These are phyloP conservation scores for Branchinecta lynchi DNA, from an alignment of 1,140 invertebrate species.

Conservation along the genomic window DNA sequence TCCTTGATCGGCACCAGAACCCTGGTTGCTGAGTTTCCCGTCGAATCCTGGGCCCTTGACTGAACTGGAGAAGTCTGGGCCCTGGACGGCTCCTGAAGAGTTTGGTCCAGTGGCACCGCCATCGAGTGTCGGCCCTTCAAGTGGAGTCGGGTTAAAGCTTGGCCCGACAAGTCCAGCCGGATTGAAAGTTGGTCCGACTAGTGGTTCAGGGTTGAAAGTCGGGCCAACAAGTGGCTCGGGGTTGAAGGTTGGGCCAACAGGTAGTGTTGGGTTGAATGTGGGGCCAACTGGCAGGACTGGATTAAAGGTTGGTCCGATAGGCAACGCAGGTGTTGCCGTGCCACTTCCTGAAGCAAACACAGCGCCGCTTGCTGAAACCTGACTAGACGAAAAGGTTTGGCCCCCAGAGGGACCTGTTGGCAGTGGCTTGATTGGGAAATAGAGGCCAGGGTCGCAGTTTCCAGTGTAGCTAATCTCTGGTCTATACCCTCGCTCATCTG, in stretches of 20 bases:
- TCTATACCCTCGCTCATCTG: constrained; percentile 3
- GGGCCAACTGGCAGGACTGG: neutral
- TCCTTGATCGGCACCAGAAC: too few species aligned
- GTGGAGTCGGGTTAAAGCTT: neutral
- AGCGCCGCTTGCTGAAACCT: neutral
- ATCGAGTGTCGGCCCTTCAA: neutral
- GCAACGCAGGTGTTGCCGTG: neutral
- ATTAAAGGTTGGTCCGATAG: neutral
- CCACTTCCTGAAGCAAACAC: neutral
- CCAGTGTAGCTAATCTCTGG: constrained; percentile 13
- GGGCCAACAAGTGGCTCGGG: neutral
- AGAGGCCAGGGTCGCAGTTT: constrained; percentile 11
- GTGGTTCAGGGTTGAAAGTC: neutral
- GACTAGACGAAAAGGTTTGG: constrained; percentile 19
- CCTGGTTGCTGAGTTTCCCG: too few species aligned
- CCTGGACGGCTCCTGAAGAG: neutral
- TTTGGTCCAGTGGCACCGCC: neutral
- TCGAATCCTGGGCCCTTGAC: neutral
- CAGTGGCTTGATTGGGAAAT: neutral
- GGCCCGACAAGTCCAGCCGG: neutral
- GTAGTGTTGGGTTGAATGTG: neutral
- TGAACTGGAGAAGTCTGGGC: neutral
- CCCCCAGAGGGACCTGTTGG: constrained; percentile 15
- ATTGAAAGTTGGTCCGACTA: neutral
- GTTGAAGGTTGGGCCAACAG: neutral